Evolutionary conservation across 2,113 vertebrate genomes (phyloP), one percentile per base, ranked within the genome.

Genomic region (Mola mola): DNA sequence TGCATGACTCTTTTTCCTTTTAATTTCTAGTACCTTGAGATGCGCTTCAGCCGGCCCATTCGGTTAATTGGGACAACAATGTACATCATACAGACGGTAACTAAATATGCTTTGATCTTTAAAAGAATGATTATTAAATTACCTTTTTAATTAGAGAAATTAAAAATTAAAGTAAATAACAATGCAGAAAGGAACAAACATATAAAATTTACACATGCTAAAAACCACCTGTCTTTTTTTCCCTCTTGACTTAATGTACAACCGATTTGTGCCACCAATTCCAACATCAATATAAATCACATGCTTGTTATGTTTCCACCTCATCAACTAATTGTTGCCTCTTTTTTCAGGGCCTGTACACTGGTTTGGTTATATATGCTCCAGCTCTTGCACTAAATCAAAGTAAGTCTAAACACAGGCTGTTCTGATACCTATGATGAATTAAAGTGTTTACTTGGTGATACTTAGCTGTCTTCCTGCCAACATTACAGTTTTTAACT

Each of bases 351-450:
- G 74, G 22, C 20, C 76, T 94, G 55, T 94, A 94, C 83, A 94
- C 93, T 0, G 93, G 92, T 6, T 72, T 94, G 83, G 93, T 93
- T 29, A 93, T 94, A 66, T 94, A 93, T 12, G 93, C 92, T n/a
- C 93, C 93, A 24, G 93, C 93, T 46, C 89, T 94, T 5, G 92
- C 93, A n/a, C 67, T 94, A 9, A 93, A 93, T 79, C 92, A 93
- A 81, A 92, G 93, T 94, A 85, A 89, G 92, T 77, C 6, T 4
- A 8, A 16, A 11, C 3, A 21, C 5, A 8, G 25, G 9, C 8
- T 24, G 11, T 28, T 34, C 8, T 36, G 8, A n/a, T 15, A 42
- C 44, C 11, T 24, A 0, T 16, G 21, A 17, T 37, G 19, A 19
- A 20, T 22, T 11, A 25, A 59, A 26, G n/a, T n/a, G n/a, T 3